These are phyloP conservation scores for Eupsittula cactorum DNA, from an alignment of 2,113 vertebrate species.

Conservation along the genomic window DNA sequence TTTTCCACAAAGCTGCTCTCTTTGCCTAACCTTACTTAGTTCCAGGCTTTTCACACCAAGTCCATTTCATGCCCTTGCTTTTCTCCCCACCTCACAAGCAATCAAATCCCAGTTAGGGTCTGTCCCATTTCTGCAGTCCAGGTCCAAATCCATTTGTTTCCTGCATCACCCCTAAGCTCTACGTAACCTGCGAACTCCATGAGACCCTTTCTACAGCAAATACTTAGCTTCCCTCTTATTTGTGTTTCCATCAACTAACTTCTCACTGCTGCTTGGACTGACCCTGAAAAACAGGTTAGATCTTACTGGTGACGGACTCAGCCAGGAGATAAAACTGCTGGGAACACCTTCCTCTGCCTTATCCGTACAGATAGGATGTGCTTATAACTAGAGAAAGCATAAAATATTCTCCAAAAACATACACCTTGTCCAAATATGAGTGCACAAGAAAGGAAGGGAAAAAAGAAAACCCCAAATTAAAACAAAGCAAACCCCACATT, in stretches of 20 bases:
- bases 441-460: not conserved
- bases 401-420: not conserved
- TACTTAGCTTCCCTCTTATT: not conserved
- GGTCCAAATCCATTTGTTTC: not conserved
- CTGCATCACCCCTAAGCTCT: not conserved
- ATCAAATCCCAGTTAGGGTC: not conserved
- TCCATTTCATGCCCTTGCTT: not conserved
- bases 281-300: not conserved
- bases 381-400: not conserved
- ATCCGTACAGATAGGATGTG: not conserved
- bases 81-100: not conserved
- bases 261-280: not conserved
- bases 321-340: not conserved
- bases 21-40: not conserved
- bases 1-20: not conserved
- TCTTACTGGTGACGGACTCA: not conserved
- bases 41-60: not conserved
- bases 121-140: not conserved
- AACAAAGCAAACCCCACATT: not conserved
- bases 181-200: not conserved
- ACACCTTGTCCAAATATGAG: not conserved
- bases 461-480: not conserved
- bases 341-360: not conserved
- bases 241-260: not conserved
- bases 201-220: not conserved